phyloP scores from a whole-genome alignment of 2,888 invertebrate genomes.

The Orthosia gracilis region DNA sequence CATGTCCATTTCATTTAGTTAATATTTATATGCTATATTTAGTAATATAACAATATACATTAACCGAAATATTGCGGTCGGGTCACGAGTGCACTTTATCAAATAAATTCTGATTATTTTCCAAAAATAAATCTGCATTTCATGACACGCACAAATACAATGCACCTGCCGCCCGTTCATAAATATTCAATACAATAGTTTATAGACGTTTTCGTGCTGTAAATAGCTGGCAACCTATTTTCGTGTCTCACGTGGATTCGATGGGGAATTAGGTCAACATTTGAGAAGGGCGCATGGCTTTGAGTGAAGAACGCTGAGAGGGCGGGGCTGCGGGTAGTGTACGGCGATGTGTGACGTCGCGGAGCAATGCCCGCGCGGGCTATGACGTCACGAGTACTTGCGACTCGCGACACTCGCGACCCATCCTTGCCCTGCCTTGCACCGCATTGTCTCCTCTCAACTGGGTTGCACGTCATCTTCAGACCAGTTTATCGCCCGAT shows the following conservation, averaged over 20 bases:
- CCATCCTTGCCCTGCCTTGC: constrained; percentile 60
- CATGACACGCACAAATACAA: constrained; percentile 24
- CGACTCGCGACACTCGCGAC: constrained; percentile 57
- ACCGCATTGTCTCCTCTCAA: constrained; percentile 27
- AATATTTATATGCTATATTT: not conserved
- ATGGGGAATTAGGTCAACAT: constrained; percentile 75
- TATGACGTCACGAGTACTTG: constrained; percentile 72
- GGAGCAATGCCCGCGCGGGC: constrained; percentile 81
- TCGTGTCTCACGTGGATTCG: constrained; percentile 63
- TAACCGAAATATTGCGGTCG: not conserved
- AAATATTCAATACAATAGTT: constrained; percentile 42
- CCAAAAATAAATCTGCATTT: constrained; percentile 28
- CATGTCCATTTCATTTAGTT: not conserved
- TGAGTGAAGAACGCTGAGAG: constrained; percentile 63
- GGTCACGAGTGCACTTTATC: not conserved
- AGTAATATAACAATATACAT: not conserved
- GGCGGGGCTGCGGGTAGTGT: constrained; percentile 56
- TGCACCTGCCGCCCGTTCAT: constrained; percentile 35
- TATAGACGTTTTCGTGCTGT: constrained; percentile 41
- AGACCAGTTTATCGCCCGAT: constrained; percentile 6
- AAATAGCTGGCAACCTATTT: constrained; percentile 67
- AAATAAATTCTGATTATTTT: constrained; percentile 12
- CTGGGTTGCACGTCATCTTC: constrained; percentile 22
- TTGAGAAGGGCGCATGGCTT: constrained; percentile 67
- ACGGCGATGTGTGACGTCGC: constrained; percentile 70